A percentile compares a stretch with the other conserved stretches of the same genome.
These are phyloP conservation scores for Pholis gunnellus DNA, from an alignment of 2,113 vertebrate genomes.

Conservation along the genomic window DNA sequence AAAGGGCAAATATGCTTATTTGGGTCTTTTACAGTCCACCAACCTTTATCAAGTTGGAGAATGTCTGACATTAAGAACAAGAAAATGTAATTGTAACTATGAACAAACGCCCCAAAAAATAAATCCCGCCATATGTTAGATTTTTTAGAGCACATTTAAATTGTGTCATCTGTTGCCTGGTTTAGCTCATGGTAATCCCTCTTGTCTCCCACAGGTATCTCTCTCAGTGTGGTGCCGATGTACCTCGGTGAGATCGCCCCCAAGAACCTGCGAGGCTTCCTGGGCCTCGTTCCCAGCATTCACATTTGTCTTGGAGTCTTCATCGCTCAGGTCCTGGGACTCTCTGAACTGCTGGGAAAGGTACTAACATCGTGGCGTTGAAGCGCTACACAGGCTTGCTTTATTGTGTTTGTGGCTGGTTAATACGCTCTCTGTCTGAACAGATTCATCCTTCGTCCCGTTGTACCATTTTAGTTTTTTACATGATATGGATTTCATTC, in stretches of 20 bases:
- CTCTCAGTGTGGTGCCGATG: conserved; percentile 92
- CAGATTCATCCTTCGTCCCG: background rate
- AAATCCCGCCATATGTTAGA: background rate
- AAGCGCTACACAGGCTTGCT: background rate
- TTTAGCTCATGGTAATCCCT: background rate
- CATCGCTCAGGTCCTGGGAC: conserved; percentile 88
- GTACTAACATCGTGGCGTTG: conserved; percentile 45
- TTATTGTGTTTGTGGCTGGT: background rate
- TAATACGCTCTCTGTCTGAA: background rate
- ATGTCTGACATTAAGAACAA: background rate
- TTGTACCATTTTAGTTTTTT: background rate
- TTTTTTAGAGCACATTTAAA: background rate
- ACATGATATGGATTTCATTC: background rate
- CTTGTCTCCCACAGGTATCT: conserved; percentile 84
- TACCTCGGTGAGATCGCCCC: conserved; percentile 92
- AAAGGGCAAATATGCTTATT: background rate
- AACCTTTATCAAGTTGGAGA: background rate
- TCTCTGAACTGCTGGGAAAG: conserved; percentile 89
- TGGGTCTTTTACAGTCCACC: background rate
- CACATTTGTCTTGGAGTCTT: conserved; percentile 94
- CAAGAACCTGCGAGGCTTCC: conserved; percentile 89
- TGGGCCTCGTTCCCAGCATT: conserved; percentile 90
- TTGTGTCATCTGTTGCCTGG: background rate
- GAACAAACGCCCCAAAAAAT: background rate
- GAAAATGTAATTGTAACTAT: background rate